Evolutionary conservation across 2,113 vertebrate species (phyloP).

Genomic region (Tetrao urogallus): DNA sequence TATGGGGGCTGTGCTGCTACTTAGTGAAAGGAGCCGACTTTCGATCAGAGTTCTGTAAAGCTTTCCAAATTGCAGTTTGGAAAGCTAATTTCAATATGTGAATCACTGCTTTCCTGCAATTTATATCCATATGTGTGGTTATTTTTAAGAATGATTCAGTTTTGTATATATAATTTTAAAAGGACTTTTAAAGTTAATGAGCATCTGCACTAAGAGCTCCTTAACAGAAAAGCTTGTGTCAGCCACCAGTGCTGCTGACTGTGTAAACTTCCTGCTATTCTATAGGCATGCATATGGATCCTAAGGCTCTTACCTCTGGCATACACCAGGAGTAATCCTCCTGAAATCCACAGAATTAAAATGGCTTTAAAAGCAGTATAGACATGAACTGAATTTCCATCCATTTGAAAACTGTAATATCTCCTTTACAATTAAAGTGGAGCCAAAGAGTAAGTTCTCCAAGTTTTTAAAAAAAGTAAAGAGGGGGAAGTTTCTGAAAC

Average conservation of each 20-base stretch:
- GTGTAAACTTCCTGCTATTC: conserved; percentile 48
- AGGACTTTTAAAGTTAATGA: conserved; percentile 68
- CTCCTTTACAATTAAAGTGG: neutral
- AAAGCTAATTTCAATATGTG: conserved; percentile 68
- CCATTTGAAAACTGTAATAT: neutral
- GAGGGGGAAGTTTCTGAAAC: neutral
- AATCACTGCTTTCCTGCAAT: conserved; percentile 71
- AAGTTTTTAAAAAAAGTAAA: neutral
- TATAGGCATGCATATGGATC: neutral
- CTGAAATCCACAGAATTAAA: neutral
- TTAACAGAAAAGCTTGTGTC: conserved; percentile 63
- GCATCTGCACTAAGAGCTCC: conserved; percentile 64
- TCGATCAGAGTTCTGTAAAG: conserved; percentile 45
- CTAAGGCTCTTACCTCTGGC: neutral
- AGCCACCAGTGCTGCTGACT: conserved; percentile 42
- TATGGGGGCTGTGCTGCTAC: conserved; percentile 4
- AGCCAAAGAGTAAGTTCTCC: neutral
- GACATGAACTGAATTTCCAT: neutral
- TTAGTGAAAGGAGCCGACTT: conserved; percentile 36
- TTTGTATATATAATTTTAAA: conserved; percentile 67
- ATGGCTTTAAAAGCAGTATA: neutral
- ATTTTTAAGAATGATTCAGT: conserved; percentile 72
- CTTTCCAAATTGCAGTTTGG: conserved; percentile 28
- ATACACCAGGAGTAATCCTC: neutral
- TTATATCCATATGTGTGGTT: conserved; percentile 68